Conservation (phyloP, 2,888 invertebrate species). For the Microctonus hyperodae region DNA sequence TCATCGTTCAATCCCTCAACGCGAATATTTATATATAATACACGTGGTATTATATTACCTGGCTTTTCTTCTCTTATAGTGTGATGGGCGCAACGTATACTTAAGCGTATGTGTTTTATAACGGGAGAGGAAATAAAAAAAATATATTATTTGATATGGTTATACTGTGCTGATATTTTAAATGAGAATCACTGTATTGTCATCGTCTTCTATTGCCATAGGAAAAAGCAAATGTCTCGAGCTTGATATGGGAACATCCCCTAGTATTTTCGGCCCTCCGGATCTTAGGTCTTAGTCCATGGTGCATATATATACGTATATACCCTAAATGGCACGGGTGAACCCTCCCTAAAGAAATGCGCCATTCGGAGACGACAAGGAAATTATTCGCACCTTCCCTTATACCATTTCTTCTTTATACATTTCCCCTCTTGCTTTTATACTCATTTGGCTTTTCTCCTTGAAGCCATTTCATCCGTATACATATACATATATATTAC, state of each 20-base stretch:
- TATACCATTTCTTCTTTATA: conserved; percentile 25
- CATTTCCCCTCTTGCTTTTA: conserved; percentile 30
- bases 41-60: conserved; percentile 5
- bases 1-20: conserved; percentile 25
- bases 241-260: conserved; percentile 38
- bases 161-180: neutral
- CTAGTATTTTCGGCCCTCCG: conserved; percentile 39
- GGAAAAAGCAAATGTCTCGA: conserved; percentile 41
- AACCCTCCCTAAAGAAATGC: conserved; percentile 34
- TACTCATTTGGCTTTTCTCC: conserved; percentile 35
- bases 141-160: neutral
- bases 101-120: neutral
- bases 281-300: conserved; percentile 33
- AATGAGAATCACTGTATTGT: conserved; percentile 44
- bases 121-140: too few species aligned
- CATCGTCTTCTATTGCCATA: conserved; percentile 32
- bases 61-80: neutral
- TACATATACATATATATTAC: neutral
- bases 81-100: too few species aligned
- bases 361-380: conserved; percentile 33
- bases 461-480: conserved; percentile 28
- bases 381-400: conserved; percentile 50
- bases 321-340: conserved; percentile 29
- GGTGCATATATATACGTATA: conserved; percentile 19
- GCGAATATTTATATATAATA: neutral